phyloP scores from a whole-genome alignment of 2,888 invertebrate genomes.

The Acleris sparsana region DNA sequence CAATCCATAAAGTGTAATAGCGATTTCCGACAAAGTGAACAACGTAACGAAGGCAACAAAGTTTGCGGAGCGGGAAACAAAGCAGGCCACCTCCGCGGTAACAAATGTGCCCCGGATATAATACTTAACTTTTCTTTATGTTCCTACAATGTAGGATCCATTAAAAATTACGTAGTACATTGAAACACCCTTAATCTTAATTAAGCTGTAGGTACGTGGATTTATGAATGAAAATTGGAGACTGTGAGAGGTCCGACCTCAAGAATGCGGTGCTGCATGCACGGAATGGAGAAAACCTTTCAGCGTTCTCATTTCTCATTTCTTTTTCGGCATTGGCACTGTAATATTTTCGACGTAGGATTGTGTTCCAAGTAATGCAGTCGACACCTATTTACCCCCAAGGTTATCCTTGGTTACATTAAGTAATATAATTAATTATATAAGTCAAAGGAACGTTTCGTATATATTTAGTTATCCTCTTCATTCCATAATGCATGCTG shows the following conservation, averaged over 20 bases:
- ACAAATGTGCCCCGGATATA: constrained; percentile 55
- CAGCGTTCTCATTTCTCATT: not conserved
- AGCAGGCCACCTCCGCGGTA: constrained; percentile 61
- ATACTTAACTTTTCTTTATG: constrained; percentile 43
- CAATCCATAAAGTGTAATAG: constrained; percentile 61
- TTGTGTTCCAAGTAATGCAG: no score
- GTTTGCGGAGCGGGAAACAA: constrained; percentile 64
- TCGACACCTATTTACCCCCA: no score
- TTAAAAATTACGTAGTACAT: constrained; percentile 55
- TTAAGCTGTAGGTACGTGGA: constrained; percentile 3
- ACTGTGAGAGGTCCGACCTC: not conserved
- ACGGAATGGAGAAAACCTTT: not conserved
- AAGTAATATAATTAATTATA: not conserved
- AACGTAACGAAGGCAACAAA: constrained; percentile 62
- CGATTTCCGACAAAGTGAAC: constrained; percentile 61
- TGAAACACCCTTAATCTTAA: constrained; percentile 9
- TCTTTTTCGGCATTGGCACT: not conserved
- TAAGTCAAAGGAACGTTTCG: not conserved
- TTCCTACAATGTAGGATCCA: constrained; percentile 43
- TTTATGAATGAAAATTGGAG: not conserved
- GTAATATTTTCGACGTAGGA: no score
- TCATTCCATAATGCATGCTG: no score
- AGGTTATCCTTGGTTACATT: not conserved
- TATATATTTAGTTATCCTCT: not conserved
- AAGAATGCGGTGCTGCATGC: not conserved